Evolutionary conservation across 2,888 invertebrate genomes (phyloP).

Genomic region (Eudasyphora cyanicolor): DNA sequence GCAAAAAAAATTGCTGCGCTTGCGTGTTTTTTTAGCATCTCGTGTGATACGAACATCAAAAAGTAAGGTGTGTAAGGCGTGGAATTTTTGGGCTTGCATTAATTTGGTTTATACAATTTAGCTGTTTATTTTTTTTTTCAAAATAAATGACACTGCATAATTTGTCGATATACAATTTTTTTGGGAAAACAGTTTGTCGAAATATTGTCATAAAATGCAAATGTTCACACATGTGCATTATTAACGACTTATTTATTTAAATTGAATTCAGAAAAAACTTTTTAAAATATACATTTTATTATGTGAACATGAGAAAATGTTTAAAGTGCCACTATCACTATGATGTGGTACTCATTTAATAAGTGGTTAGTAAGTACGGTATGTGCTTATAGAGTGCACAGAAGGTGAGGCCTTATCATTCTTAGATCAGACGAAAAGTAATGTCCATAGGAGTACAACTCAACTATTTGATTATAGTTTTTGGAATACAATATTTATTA

Average conservation of each 20-base stretch:
- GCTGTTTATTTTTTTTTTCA: slow-evolving; percentile 15
- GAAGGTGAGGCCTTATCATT: too few species aligned
- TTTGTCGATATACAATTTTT: slow-evolving; percentile 34
- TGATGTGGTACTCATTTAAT: too few species aligned
- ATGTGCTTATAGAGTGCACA: too few species aligned
- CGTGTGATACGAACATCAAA: neutral
- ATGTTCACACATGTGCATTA: neutral
- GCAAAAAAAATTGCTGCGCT: neutral
- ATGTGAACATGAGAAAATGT: slow-evolving; percentile 46
- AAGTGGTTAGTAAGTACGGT: too few species aligned
- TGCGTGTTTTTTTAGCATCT: slow-evolving; percentile 43
- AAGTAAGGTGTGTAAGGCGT: slow-evolving; percentile 64
- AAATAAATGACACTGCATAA: slow-evolving; percentile 53
- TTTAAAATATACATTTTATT: slow-evolving; percentile 45
- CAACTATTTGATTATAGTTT: too few species aligned
- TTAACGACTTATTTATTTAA: slow-evolving; percentile 15
- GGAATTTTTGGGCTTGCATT: slow-evolving; percentile 66
- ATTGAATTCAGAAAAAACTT: neutral
- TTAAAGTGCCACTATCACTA: too few species aligned
- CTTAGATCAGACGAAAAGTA: too few species aligned
- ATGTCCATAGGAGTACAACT: too few species aligned
- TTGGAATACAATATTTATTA: too few species aligned
- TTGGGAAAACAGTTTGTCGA: neutral
- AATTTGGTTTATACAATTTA: slow-evolving; percentile 52
- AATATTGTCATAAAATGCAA: neutral